phyloP scores from a whole-genome alignment of 2,797 vertebrate genomes.

The Philypnodon macrostomus region DNA sequence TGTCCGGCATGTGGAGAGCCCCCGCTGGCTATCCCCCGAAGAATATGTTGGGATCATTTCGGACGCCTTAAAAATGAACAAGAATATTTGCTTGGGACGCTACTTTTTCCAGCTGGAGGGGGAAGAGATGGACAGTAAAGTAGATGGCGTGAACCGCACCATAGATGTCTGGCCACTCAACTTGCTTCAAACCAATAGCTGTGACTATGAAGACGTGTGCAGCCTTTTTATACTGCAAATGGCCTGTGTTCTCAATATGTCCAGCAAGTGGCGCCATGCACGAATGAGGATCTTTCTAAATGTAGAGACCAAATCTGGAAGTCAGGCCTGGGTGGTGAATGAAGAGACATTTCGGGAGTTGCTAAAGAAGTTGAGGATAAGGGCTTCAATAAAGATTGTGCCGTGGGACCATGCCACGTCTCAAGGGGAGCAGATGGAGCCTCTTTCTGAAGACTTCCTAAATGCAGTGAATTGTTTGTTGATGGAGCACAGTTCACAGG shows the following conservation, averaged over 20 bases:
- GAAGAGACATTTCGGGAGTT: conserved; percentile 85
- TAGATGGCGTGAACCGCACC: conserved; percentile 67
- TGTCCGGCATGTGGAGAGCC: conserved; percentile 79
- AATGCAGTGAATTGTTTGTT: conserved; percentile 77
- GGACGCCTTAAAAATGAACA: conserved; percentile 90
- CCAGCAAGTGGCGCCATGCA: conserved; percentile 83
- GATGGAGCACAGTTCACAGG: conserved; percentile 79
- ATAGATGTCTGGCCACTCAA: conserved; percentile 92
- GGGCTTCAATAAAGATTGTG: conserved; percentile 86
- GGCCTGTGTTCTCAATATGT: conserved; percentile 93
- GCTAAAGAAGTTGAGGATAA: conserved; percentile 84
- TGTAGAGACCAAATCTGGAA: conserved; percentile 76
- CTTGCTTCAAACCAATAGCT: conserved; percentile 78
- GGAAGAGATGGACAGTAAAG: conserved; percentile 66
- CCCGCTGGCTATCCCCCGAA: conserved; percentile 76
- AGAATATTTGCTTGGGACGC: conserved; percentile 87
- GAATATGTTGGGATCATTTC: conserved; percentile 88
- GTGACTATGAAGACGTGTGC: conserved; percentile 83
- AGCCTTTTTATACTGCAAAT: conserved; percentile 92
- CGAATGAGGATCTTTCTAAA: conserved; percentile 88
- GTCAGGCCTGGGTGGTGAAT: conserved; percentile 83
- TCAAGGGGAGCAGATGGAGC: not conserved
- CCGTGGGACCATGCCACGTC: conserved; percentile 74
- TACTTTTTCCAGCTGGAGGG: conserved; percentile 82
- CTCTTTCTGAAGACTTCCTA: conserved; percentile 72